Evolutionary conservation across 2,113 vertebrate species (phyloP).

Genomic region (Lepus europaeus): DNA sequence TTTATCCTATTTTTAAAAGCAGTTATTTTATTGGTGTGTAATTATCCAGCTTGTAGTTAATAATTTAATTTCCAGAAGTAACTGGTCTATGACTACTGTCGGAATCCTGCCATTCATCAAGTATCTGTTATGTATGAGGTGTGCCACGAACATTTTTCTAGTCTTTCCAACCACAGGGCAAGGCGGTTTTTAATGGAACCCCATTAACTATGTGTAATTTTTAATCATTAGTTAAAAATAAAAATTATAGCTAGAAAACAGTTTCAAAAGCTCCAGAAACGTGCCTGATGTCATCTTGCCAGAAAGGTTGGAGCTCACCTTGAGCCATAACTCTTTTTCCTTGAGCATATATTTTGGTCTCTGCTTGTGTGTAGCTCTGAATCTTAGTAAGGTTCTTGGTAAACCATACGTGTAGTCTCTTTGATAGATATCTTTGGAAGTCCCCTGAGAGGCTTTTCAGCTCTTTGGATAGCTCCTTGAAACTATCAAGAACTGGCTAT

Average conservation of each 20-base stretch:
- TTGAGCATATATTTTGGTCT: neutral
- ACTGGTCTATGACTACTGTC: constrained; percentile 43
- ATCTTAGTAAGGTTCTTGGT: constrained; percentile 24
- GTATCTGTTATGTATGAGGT: neutral
- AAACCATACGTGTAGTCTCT: neutral
- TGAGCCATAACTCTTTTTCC: constrained; percentile 27
- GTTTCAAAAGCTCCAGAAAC: constrained; percentile 47
- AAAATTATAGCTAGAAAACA: neutral
- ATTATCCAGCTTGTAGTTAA: constrained; percentile 49
- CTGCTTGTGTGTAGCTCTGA: constrained; percentile 20
- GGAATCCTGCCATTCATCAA: constrained; percentile 36
- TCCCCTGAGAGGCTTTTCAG: constrained; percentile 44
- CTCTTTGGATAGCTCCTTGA: constrained; percentile 49
- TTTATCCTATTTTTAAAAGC: constrained; percentile 43
- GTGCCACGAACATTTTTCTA: neutral
- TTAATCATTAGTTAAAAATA: too few species aligned
- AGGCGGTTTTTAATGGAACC: constrained; percentile 23
- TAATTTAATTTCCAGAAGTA: constrained; percentile 68
- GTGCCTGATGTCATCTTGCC: constrained; percentile 33
- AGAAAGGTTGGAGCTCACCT: constrained; percentile 50
- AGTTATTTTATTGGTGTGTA: constrained; percentile 39
- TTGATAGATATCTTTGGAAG: constrained; percentile 24
- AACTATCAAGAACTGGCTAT: neutral
- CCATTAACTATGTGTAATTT: too few species aligned
- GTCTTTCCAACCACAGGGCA: neutral